Base-by-base conservation (phyloP, 2,888 invertebrate genomes). In the Apamea epomidion region DNA sequence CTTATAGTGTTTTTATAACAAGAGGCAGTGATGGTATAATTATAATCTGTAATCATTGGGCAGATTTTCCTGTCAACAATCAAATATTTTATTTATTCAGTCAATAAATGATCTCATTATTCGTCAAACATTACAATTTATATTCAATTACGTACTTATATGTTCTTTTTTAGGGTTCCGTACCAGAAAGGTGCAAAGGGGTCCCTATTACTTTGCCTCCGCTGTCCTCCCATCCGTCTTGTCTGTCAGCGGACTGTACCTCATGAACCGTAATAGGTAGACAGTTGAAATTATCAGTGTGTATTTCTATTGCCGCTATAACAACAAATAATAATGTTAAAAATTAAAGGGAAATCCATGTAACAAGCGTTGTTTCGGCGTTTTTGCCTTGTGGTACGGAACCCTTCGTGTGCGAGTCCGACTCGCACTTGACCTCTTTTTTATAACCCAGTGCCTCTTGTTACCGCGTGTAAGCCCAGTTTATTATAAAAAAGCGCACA, bases 401-500 rank as follows among this genome's bases (percentile, higher is more conserved):
- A 58, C 58, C 25, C 58, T 10, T 58, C 25, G 10, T 58, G 25
- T 58, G 58, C 58, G 25, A 58, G 25, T 58, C 10, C 58, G 12
- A 58, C 12, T 4, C 1, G 58, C 58, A 58, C 58, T 58, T 58
- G 58, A 12, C 25, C 12, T 4, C 12, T 58, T 58, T 58, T 67
- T 37, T 64, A 68, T 45, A 79, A 58, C 32, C 64, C 54, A 86
- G 62, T 71, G 79, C 82, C 86, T 82, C 84, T 71, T 81, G 78
- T 84, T 79, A 76, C 74, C 70, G 65, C 67, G 48, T 83, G 48
- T 84, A 84, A 85, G 85, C 83, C 83, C 80, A 12, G 73, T 85
- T 81, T 86, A 90, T 86, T 89, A 87, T 90, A 92, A 90, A 91
- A 91, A 92, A 92, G 93, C 93, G 91, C 88, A 85, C 85, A 87